Base-by-base conservation (phyloP, 2,113 vertebrate genomes). In the Neomonachus schauinslandi region DNA sequence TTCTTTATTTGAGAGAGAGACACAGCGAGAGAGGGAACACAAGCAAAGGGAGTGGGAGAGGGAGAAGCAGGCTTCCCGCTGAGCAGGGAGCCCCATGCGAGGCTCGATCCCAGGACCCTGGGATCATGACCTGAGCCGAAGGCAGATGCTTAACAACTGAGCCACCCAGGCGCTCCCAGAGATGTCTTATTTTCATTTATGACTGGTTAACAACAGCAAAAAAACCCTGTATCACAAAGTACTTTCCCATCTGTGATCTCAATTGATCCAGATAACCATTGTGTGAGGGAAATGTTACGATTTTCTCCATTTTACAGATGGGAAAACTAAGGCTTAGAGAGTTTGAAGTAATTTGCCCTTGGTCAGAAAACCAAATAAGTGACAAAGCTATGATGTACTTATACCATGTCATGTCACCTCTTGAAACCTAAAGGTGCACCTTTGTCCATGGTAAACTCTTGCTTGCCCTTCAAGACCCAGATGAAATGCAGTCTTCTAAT, bases 241-340 rank as follows among this genome's bases (percentile, higher is more conserved):
- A 21, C 57, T 87, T 76, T 88, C 91, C 71, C 6, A 6, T 77
- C 36, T 87, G 0, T 84, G 81, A 89, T 39, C 49, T 91, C 59
- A 67, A 65, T 88, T 93, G 85, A 91, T 80, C 33, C 21, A 36
- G 46, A 4, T 77, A 91, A 71, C 85, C 95, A 18, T 85, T 85
- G 39, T 92, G 1, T 86, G 85, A 89, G 91, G 42, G 76, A 86
- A 89, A 42, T 28, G 21, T 90, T 80, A 61, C 51, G 72, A 49
- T 94, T 89, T 81, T 91, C 36, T 93, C n/a, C 46, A 22, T 89
- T 91, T 98, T 95, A 67, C 91, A 97, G 46, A 63, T 95, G 71
- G 26, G 46, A 74, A 97, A 28, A 89, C 22, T 26, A 83, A 95
- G 93, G 72, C 53, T 95, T 95, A 33, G 31, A 53, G 65, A 77